Evolutionary conservation across 2,797 vertebrate genomes (phyloP).

Genomic region (Pitangus sulphuratus): DNA sequence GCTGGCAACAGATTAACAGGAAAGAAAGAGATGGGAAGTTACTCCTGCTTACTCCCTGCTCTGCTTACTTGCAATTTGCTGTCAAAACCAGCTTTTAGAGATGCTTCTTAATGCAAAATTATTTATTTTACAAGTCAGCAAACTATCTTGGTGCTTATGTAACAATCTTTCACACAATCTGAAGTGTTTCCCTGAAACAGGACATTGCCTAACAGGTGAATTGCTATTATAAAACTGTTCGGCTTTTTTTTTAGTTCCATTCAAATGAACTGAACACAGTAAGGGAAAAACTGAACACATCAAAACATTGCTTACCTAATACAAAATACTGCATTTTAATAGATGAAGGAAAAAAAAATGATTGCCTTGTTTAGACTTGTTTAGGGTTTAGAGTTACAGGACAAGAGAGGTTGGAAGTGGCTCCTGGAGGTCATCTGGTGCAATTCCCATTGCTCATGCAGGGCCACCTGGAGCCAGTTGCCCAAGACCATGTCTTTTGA

Average conservation of each 20-base stretch:
- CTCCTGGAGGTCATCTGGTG: background rate
- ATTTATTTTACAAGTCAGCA: background rate
- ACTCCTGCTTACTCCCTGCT: background rate
- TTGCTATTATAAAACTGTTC: background rate
- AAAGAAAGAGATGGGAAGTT: constrained; percentile 15
- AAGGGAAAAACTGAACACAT: background rate
- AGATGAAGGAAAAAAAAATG: background rate
- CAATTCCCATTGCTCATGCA: background rate
- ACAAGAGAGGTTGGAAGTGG: background rate
- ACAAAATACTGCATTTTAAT: background rate
- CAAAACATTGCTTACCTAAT: background rate
- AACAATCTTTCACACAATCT: background rate
- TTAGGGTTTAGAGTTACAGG: background rate
- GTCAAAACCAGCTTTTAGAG: background rate
- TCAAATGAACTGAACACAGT: background rate
- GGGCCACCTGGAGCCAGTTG: background rate
- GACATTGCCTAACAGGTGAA: background rate
- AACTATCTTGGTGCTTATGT: background rate
- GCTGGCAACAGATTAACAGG: background rate
- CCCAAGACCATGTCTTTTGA: accelerated
- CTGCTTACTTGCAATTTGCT: background rate
- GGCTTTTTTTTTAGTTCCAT: background rate
- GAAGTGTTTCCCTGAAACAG: background rate
- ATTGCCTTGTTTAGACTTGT: background rate
- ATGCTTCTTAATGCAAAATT: background rate